Percentiles rank a stretch among this genome's conserved stretches.
Conservation (phyloP, 2,113 vertebrate genomes). For the Heptranchias perlo region DNA sequence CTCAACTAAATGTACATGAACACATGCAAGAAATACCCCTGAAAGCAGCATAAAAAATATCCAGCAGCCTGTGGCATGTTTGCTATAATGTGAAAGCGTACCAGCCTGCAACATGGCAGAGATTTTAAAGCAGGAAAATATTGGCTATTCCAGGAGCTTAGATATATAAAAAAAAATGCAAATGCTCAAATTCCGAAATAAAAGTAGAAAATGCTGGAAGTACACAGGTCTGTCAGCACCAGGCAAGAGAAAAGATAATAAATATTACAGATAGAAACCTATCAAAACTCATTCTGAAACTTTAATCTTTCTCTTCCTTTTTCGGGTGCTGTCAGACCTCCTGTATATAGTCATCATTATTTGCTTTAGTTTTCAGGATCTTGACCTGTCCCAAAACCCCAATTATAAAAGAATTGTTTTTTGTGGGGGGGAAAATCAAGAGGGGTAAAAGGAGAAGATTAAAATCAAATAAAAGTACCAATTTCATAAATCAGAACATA, state of each 20-base stretch:
- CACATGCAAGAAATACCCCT: neutral
- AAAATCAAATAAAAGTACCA: neutral
- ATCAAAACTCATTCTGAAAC: neutral
- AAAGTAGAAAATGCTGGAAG: neutral
- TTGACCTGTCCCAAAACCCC: neutral
- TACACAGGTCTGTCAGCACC: neutral
- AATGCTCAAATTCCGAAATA: neutral
- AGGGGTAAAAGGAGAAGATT: neutral
- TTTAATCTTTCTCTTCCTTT: neutral
- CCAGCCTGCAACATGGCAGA: neutral
- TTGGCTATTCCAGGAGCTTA: neutral
- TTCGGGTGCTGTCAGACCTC: neutral
- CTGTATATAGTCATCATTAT: neutral
- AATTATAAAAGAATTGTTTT: neutral
- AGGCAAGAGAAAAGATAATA: neutral
- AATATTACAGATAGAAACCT: neutral
- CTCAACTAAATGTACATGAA: neutral
- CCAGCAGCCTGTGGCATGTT: neutral
- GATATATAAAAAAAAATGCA: neutral
- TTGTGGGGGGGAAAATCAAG: neutral
- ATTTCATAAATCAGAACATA: neutral
- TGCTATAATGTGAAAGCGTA: neutral
- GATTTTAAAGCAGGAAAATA: neutral
- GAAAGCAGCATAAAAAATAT: neutral
- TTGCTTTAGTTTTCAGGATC: neutral